These are phyloP conservation scores for Liopterus haemorrhoidalis DNA, from an alignment of 2,888 invertebrate genomes.

Conservation along the genomic window DNA sequence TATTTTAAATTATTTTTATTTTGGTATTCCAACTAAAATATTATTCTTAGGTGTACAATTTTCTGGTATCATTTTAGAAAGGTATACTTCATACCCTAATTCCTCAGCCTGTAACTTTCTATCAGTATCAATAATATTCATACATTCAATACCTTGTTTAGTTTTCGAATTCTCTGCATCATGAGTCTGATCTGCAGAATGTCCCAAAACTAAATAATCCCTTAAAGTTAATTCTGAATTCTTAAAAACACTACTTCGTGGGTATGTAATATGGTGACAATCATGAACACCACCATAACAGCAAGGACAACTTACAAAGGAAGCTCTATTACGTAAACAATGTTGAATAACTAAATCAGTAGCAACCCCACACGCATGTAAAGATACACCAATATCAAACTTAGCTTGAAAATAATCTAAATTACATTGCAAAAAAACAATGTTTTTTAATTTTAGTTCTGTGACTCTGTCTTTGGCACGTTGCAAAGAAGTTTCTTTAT, in stretches of 20 bases:
- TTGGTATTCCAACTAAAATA: constrained; percentile 63
- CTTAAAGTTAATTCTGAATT: constrained; percentile 44
- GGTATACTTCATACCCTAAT: constrained; percentile 65
- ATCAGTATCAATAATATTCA: constrained; percentile 85
- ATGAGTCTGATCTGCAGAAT: constrained; percentile 90
- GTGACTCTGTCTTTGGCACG: constrained; percentile 67
- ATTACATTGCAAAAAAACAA: constrained; percentile 80
- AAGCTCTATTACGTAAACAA: constrained; percentile 68
- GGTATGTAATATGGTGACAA: constrained; percentile 75
- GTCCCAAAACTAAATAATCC: constrained; percentile 76
- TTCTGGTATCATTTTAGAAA: constrained; percentile 71
- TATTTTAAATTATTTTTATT: constrained; percentile 29
- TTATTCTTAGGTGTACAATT: constrained; percentile 91
- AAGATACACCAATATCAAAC: constrained; percentile 79
- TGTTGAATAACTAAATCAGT: constrained; percentile 86
- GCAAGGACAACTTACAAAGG: constrained; percentile 88
- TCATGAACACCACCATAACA: constrained; percentile 86
- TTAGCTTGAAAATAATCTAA: constrained; percentile 77
- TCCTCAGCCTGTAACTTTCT: constrained; percentile 69
- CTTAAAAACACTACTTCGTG: constrained; percentile 64
- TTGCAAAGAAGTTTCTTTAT: constrained; percentile 79
- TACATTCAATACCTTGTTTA: constrained; percentile 73
- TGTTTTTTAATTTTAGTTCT: constrained; percentile 61
- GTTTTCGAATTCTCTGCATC: constrained; percentile 62
- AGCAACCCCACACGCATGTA: constrained; percentile 93